These are phyloP conservation scores for Malacoraja senta DNA, from an alignment of 2,797 vertebrate species.

Conservation along the genomic window DNA sequence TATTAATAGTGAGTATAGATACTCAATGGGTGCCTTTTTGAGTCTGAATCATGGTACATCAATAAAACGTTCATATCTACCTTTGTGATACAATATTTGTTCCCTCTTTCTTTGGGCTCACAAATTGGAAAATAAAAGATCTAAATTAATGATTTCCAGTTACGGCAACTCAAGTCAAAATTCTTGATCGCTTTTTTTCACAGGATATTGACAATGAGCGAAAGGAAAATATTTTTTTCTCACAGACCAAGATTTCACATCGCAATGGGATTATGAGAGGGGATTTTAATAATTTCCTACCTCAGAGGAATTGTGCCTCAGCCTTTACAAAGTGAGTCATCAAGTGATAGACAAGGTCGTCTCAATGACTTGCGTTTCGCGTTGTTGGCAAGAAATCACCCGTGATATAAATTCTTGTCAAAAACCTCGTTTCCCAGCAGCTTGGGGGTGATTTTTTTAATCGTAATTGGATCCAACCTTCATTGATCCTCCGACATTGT, in stretches of 20 bases:
- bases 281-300: background rate
- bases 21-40: no score
- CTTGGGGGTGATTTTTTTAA: background rate
- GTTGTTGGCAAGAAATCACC: background rate
- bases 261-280: background rate
- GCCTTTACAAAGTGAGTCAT: background rate
- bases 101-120: background rate
- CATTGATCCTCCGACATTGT: background rate
- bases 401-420: background rate
- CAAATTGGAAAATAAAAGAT: background rate
- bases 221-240: background rate
- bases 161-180: background rate
- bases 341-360: conserved; percentile 19
- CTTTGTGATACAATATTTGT: background rate
- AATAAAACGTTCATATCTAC: no score
- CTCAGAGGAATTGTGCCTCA: background rate
- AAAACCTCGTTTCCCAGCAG: background rate
- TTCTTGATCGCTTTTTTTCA: background rate
- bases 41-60: no score
- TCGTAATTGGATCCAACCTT: background rate
- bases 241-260: background rate
- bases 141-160: background rate
- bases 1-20: no score
- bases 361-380: background rate
- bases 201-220: background rate